Base-by-base conservation (phyloP, 1,140 invertebrate genomes). In the Habropoda laboriosa region DNA sequence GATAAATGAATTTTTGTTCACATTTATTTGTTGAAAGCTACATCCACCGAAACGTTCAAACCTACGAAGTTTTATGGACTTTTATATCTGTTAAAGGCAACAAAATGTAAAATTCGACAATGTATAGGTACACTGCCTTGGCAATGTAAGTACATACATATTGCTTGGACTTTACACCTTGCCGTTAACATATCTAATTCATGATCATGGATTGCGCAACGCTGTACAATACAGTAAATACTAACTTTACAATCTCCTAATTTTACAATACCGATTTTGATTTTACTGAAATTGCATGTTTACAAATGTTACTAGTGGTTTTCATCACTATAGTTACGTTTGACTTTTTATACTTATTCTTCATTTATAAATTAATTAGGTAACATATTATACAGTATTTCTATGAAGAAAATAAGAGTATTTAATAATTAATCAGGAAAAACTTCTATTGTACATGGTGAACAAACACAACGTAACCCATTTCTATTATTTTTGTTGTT, bases 1-100 rank as follows among this genome's bases (percentile, higher is more conserved):
- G 8, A 38, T 16, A 30, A 38, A 24, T 7, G 30, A 13, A 42
- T 16, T 18, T 61, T 38, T 61, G 18, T 61, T 0, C 49, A 76
- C 73, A 76, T 67, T 76, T 45, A 76, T 27, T 66, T 55, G 32
- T 35, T 67, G 27, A 76, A 76, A 68, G 63, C 51, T 76, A 40
- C 49, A 68, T 57, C 30, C 40, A 76, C 2, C 13, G 40, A 75
- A 57, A 30, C 30, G 7, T 42, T 57, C 35, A 75, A 8, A 42
- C 67, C 27, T 55, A 55, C n/a, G 18, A 57, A 57, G 30, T 42
- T 67, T 68, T 32, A 3, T 24, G 27, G 61, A n/a, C 1, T 49
- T 21, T 60, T 30, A 35, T 38, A 49, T n/a, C n/a, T n/a, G n/a
- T n/a, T n/a, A n/a, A n/a, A n/a, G n/a, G n/a, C n/a, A n/a, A n/a